Evolutionary conservation across 1,140 invertebrate species (phyloP).

Genomic region (Arctopsyche grandis): DNA sequence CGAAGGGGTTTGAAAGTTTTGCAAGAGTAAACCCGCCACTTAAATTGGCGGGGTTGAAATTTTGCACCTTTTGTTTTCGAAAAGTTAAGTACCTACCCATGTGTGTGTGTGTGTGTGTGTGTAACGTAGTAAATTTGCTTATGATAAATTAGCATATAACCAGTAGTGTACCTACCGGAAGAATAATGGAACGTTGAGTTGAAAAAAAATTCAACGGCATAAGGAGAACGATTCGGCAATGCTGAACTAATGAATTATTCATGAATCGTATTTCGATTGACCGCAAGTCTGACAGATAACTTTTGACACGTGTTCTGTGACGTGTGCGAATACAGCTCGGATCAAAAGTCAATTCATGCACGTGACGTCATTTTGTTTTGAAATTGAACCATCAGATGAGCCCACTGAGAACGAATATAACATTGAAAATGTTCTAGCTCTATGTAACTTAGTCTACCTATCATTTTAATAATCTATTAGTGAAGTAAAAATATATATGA

Average conservation of each 20-base stretch:
- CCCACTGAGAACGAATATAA: too few species aligned
- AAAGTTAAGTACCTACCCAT: conserved; percentile 2
- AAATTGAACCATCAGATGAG: too few species aligned
- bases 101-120: too few species aligned
- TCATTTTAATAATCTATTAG: too few species aligned
- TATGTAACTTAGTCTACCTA: too few species aligned
- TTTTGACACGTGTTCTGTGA: not conserved
- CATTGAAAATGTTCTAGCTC: too few species aligned
- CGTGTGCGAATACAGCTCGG: too few species aligned
- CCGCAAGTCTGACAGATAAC: not conserved
- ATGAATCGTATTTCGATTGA: not conserved
- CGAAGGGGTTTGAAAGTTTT: not conserved
- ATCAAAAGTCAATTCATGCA: too few species aligned
- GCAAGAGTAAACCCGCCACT: conserved; percentile 7
- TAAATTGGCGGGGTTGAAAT: not conserved
- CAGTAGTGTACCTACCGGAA: not conserved
- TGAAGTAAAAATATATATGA: too few species aligned
- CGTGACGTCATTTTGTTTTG: too few species aligned
- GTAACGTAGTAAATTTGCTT: too few species aligned
- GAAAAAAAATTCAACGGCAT: not conserved
- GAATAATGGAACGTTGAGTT: not conserved
- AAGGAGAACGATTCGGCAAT: conserved; percentile 15
- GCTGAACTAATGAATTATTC: conserved; percentile 24
- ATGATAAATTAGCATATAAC: conserved; percentile 9
- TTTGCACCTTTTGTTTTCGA: conserved; percentile 20